phyloP scores from a whole-genome alignment of 2,797 vertebrate genomes.

The Macropus fuliginosus region DNA sequence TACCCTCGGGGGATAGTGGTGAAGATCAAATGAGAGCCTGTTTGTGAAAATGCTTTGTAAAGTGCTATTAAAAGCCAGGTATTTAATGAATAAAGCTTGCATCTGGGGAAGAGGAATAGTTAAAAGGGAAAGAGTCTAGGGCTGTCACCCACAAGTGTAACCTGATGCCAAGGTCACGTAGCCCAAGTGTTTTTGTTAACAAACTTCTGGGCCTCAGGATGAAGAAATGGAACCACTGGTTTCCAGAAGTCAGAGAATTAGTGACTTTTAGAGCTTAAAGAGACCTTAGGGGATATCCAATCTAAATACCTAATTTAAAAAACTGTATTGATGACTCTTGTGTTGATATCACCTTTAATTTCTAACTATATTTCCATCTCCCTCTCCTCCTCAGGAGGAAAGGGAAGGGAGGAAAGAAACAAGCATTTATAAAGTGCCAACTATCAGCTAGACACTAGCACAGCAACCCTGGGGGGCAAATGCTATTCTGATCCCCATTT shows the following conservation, averaged over 20 bases:
- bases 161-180: not conserved
- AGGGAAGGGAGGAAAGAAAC: not conserved
- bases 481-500: not conserved
- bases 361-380: not conserved
- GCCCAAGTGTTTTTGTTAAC: not conserved
- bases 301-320: not conserved
- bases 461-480: fast-evolving
- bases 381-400: not conserved
- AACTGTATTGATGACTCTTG: not conserved
- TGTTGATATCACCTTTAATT: not conserved
- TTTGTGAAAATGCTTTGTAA: not conserved
- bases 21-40: not conserved
- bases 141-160: not conserved
- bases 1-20: not conserved
- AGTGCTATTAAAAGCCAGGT: not conserved
- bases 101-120: not conserved
- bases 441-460: not conserved
- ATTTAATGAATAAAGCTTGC: not conserved
- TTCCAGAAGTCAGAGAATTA: not conserved
- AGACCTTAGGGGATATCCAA: not conserved
- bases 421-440: not conserved
- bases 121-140: conserved; percentile 10
- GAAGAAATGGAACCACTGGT: not conserved
- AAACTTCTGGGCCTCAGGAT: not conserved
- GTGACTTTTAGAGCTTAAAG: not conserved